A percentile compares a stretch with the other conserved stretches of the same genome.
Conservation (phyloP, 2,888 invertebrate species). For the Melieria picta region DNA sequence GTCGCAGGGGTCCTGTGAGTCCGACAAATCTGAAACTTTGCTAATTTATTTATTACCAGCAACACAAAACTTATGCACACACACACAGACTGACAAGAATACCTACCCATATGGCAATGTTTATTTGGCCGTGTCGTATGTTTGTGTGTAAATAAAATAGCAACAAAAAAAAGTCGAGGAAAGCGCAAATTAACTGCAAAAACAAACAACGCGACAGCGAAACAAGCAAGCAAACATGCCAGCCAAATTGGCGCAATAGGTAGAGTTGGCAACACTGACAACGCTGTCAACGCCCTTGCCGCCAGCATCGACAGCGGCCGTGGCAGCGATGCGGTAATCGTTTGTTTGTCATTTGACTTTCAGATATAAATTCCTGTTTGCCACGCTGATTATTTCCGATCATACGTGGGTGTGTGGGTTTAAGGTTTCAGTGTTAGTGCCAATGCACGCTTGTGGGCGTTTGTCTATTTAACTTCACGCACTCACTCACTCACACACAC, state of each 20-base stretch:
- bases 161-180: constrained; percentile 26
- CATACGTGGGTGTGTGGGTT: background rate
- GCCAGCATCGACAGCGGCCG: constrained; percentile 9
- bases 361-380: constrained; percentile 37
- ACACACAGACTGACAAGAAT: constrained; percentile 1
- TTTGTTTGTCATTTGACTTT: constrained; percentile 40
- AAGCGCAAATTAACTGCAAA: constrained; percentile 44
- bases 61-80: constrained; percentile 15
- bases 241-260: constrained; percentile 9
- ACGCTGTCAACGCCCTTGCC: constrained; percentile 4
- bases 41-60: constrained; percentile 30
- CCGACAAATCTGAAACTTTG: constrained; percentile 17
- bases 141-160: background rate
- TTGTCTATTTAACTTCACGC: background rate
- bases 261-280: constrained; percentile 27
- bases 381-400: constrained; percentile 33
- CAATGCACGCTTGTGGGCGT: no score
- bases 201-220: constrained; percentile 37
- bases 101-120: background rate
- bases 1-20: no score
- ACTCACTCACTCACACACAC: background rate
- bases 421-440: no score
- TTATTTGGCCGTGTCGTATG: background rate
- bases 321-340: constrained; percentile 38
- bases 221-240: constrained; percentile 11